Evolutionary conservation across 2,888 invertebrate species (phyloP), one percentile per base, ranked within the genome.

Genomic region (Belgica antarctica): DNA sequence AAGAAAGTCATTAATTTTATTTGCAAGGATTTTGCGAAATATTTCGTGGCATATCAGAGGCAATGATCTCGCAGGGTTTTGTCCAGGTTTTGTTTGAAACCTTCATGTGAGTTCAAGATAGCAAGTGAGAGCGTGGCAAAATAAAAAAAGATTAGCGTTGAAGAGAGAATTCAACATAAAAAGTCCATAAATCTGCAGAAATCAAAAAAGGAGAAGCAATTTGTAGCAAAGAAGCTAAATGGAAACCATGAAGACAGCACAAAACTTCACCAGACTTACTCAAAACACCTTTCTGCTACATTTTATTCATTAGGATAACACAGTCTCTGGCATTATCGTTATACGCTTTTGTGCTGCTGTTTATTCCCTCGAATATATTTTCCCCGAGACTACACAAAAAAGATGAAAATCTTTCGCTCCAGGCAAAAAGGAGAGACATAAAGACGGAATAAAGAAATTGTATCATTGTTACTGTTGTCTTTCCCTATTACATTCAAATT

Each of bases 111-210:
- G 52, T 22, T 7, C 7, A 22, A n/a, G 52, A 52, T 17, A 52
- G 34, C 41, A 41, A n/a, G n/a, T n/a, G n/a, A n/a, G n/a, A n/a
- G n/a, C n/a, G n/a, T n/a, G n/a, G n/a, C n/a, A n/a, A n/a, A n/a
- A n/a, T n/a, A n/a, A n/a, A n/a, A n/a, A n/a, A n/a, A n/a, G n/a
- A n/a, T n/a, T n/a, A 65, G 34, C 34, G 62, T 62, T 62, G 17
- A 34, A 41, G 25, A 24, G 41, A 62, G 31, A n/a, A 62, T 62
- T 28, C 34, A 65, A 41, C 63, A 65, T 65, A 46, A 65, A 46
- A 65, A 65, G 34, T 65, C 63, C 63, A 65, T 65, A 65, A 65
- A 65, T 65, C 63, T 65, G 41, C 27, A 25, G 24, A 65, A 65
- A 65, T 65, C 63, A 65, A 65, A 31, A 25, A n/a, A 28, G 15